phyloP scores from a whole-genome alignment of 2,113 vertebrate species.

The Eleginops maclovinus region DNA sequence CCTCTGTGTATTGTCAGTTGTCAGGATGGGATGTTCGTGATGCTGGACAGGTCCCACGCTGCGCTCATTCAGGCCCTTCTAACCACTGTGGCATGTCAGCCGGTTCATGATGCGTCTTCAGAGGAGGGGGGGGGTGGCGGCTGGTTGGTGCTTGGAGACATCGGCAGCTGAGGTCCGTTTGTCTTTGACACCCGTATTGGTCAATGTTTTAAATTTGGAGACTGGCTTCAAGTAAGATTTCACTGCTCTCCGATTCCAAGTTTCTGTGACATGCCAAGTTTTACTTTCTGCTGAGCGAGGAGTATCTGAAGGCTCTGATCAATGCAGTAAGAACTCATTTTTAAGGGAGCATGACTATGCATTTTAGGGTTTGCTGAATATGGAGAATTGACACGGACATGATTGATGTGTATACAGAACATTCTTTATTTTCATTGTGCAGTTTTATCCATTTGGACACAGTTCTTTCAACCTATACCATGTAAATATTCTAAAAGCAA shows the following conservation, averaged over 20 bases:
- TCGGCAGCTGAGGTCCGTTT: constrained; percentile 12
- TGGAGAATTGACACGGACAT: constrained; percentile 31
- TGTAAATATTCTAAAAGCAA: not conserved
- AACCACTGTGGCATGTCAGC: constrained; percentile 44
- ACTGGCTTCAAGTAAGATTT: constrained; percentile 38
- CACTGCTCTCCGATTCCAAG: constrained; percentile 21
- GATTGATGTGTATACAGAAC: constrained; percentile 16
- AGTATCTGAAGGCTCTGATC: constrained; percentile 30
- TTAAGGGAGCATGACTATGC: constrained; percentile 48
- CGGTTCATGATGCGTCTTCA: constrained; percentile 28
- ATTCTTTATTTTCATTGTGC: not conserved
- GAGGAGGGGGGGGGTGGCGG: not conserved
- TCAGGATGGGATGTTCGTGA: constrained; percentile 30
- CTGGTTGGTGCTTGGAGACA: not conserved
- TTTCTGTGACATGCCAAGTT: constrained; percentile 46
- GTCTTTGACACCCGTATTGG: constrained; percentile 15
- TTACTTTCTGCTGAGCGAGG: constrained; percentile 53
- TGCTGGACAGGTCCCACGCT: constrained; percentile 41
- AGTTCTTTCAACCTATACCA: not conserved
- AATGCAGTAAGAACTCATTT: constrained; percentile 45
- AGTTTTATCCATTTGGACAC: constrained; percentile 3
- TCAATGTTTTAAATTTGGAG: constrained; percentile 28
- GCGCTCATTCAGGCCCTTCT: constrained; percentile 44
- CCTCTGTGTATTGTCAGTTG: not conserved
- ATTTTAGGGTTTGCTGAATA: constrained; percentile 50